Conservation (phyloP, 2,113 vertebrate genomes). For the Accipiter cooperii region DNA sequence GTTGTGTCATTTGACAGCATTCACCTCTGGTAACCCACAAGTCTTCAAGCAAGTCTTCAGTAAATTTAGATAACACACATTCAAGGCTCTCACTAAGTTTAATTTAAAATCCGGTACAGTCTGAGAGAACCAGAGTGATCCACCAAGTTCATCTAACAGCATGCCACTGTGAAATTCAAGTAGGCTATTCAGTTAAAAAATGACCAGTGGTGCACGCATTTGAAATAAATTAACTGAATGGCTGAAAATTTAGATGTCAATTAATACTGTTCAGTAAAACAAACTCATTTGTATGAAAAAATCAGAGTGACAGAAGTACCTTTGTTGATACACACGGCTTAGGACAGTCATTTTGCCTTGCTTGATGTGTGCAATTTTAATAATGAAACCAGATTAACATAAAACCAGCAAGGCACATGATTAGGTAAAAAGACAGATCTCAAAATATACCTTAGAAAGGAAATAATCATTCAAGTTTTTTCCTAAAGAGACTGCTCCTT, state of each 20-base stretch:
- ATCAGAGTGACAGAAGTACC: neutral
- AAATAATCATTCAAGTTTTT: neutral
- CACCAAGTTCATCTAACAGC: neutral
- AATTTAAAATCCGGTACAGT: neutral
- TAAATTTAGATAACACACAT: rapidly evolving
- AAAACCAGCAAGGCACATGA: neutral
- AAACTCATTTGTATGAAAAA: rapidly evolving
- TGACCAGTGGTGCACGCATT: neutral
- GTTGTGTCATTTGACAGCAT: neutral
- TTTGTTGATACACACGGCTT: neutral
- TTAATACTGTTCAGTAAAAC: neutral
- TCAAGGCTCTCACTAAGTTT: neutral
- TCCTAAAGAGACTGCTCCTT: neutral
- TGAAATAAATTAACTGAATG: neutral
- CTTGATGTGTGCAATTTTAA: neutral
- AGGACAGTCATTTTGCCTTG: neutral
- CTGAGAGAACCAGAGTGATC: neutral
- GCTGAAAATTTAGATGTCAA: neutral
- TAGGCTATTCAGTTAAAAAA: neutral
- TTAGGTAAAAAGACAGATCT: neutral
- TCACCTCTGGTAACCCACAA: neutral
- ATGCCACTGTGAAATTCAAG: neutral
- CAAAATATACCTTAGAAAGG: neutral
- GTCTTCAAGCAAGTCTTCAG: neutral
- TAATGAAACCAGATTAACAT: neutral